Evolutionary conservation across 37 sponge, comb jelly and placozoan species (phyloP).

Genomic region (Ianthella basta): DNA sequence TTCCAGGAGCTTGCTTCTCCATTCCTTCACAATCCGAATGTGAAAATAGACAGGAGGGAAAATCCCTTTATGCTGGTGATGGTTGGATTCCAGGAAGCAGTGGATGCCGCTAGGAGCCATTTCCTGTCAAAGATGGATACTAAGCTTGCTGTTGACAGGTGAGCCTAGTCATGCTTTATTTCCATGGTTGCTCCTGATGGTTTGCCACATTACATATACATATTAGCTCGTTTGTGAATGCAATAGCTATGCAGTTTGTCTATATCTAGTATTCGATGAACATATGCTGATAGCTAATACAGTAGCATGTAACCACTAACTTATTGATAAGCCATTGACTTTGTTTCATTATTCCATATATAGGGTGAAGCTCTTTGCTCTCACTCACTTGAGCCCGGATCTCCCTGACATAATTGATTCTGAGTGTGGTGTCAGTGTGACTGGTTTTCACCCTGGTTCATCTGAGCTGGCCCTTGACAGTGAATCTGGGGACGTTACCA

Average conservation of each 20-base stretch:
- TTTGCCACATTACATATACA: not conserved
- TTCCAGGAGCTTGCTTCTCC: constrained; percentile 45
- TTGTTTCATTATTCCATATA: not conserved
- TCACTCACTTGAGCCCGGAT: constrained; percentile 24
- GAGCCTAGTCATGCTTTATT: not conserved
- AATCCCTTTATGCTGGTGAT: constrained; percentile 25
- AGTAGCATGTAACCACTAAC: not conserved
- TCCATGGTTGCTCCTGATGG: not conserved
- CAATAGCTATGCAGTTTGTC: not conserved
- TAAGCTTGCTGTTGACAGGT: constrained; percentile 47
- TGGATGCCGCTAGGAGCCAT: constrained; percentile 39
- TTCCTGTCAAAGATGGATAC: constrained; percentile 31
- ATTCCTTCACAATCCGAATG: constrained; percentile 57
- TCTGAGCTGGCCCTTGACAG: too few species aligned
- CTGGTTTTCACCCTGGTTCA: not conserved
- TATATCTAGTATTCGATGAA: not conserved
- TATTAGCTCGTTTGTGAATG: not conserved
- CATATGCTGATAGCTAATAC: too few species aligned
- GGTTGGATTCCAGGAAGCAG: constrained; percentile 44
- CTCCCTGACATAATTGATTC: constrained; percentile 1
- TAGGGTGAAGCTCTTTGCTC: constrained; percentile 28
- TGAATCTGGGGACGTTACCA: too few species aligned
- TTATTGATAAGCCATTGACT: not conserved
- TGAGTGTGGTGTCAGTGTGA: constrained; percentile 2
- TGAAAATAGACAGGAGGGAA: constrained; percentile 18